phyloP scores from a whole-genome alignment of 2,797 vertebrate genomes.

The Ctenopoma multispine region DNA sequence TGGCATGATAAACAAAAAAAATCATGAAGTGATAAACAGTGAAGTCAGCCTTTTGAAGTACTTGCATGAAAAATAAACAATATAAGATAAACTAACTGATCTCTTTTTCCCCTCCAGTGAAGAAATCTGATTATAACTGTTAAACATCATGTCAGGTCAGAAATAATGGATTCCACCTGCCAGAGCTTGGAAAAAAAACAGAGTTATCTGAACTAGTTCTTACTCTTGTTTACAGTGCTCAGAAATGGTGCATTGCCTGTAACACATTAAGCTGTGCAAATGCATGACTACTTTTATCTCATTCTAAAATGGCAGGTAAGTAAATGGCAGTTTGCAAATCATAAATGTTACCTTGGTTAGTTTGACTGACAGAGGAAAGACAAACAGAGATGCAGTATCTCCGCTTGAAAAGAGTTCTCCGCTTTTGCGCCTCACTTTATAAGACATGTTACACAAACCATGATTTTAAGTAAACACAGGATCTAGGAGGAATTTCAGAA shows the following conservation, averaged over 20 bases:
- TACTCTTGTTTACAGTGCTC: background rate
- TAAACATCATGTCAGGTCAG: background rate
- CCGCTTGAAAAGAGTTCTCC: background rate
- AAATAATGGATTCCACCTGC: conserved; percentile 9
- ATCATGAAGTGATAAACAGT: conserved; percentile 41
- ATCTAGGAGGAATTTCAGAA: background rate
- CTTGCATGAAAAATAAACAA: conserved; percentile 21
- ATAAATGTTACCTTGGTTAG: background rate
- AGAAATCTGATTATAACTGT: conserved; percentile 5
- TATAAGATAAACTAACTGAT: background rate
- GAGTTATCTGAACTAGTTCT: background rate
- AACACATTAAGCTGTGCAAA: background rate
- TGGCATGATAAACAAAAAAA: conserved; percentile 23
- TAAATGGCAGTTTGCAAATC: background rate
- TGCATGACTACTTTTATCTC: background rate
- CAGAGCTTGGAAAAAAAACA: background rate
- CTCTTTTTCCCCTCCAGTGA: background rate
- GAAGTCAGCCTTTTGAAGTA: conserved; percentile 5
- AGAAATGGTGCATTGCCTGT: background rate
- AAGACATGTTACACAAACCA: background rate
- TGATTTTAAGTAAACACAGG: background rate
- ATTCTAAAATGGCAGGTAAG: background rate
- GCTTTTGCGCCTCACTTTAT: background rate
- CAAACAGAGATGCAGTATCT: background rate
- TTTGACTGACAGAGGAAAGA: background rate